phyloP scores from a whole-genome alignment of 2,797 vertebrate species.

The Myotis vivesi region DNA sequence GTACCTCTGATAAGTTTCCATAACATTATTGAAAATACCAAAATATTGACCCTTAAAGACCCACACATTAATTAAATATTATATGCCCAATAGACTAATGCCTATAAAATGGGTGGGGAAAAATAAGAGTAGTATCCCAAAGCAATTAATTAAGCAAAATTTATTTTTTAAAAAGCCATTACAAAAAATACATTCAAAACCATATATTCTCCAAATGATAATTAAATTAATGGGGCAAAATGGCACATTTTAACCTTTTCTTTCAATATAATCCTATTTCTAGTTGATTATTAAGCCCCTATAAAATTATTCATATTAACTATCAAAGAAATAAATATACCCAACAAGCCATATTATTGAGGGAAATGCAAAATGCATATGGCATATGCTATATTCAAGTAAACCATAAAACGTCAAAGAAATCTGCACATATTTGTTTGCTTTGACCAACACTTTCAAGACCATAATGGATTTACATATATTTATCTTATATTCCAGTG shows the following conservation, averaged over 20 bases:
- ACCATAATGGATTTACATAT: neutral
- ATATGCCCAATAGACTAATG: neutral
- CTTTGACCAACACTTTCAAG: neutral
- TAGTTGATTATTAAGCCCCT: neutral
- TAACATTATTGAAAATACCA: neutral
- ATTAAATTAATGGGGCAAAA: neutral
- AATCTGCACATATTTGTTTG: neutral
- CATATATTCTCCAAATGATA: neutral
- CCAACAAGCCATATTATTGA: neutral
- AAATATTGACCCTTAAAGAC: neutral
- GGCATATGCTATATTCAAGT: neutral
- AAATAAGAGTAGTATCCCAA: neutral
- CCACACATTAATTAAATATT: neutral
- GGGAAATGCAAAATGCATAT: neutral
- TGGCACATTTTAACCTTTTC: neutral
- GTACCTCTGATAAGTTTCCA: neutral
- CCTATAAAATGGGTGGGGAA: neutral
- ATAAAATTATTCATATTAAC: slow-evolving; percentile 3
- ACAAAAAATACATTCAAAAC: slow-evolving; percentile 11
- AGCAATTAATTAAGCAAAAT: neutral
- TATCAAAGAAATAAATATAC: slow-evolving; percentile 31
- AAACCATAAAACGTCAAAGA: neutral
- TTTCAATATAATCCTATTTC: neutral
- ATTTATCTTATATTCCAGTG: neutral
- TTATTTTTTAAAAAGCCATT: neutral